Evolutionary conservation across 2,797 vertebrate species (phyloP).

Genomic region (Phaenicophaeus curvirostris): DNA sequence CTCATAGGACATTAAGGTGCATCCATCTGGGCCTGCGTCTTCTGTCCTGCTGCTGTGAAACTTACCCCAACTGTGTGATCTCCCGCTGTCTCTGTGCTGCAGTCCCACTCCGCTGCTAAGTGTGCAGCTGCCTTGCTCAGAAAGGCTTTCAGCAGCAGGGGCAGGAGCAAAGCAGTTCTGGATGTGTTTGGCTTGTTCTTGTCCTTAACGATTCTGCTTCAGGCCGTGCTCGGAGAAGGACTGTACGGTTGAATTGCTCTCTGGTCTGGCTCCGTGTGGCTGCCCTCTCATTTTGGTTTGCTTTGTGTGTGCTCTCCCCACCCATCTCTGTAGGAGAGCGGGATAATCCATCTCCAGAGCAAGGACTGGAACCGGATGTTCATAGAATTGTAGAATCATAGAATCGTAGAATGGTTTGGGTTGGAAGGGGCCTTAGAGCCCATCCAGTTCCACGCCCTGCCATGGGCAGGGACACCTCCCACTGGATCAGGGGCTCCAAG

Average conservation of each 20-base stretch:
- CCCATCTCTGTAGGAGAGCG: not conserved
- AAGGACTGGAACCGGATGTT: not conserved
- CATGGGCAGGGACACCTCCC: too few species aligned
- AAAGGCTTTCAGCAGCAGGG: not conserved
- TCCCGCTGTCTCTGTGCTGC: not conserved
- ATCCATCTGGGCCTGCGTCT: not conserved
- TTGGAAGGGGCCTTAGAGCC: too few species aligned
- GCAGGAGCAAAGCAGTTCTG: not conserved
- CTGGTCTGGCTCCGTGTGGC: not conserved
- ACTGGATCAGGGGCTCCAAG: too few species aligned
- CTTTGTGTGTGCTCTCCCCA: not conserved
- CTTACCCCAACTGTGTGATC: rapidly evolving
- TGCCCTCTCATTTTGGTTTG: not conserved
- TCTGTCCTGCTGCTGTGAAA: not conserved
- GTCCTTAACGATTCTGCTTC: not conserved
- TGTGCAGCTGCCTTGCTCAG: not conserved
- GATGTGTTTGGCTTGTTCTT: not conserved
- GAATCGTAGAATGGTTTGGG: too few species aligned
- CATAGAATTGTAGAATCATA: too few species aligned
- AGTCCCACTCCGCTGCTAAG: not conserved
- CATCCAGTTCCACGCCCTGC: too few species aligned
- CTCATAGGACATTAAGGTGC: rapidly evolving
- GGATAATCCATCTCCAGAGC: not conserved
- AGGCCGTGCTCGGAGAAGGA: not conserved
- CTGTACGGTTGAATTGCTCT: not conserved